phyloP scores from a whole-genome alignment of 2,113 vertebrate genomes.

The Peromyscus californicus region DNA sequence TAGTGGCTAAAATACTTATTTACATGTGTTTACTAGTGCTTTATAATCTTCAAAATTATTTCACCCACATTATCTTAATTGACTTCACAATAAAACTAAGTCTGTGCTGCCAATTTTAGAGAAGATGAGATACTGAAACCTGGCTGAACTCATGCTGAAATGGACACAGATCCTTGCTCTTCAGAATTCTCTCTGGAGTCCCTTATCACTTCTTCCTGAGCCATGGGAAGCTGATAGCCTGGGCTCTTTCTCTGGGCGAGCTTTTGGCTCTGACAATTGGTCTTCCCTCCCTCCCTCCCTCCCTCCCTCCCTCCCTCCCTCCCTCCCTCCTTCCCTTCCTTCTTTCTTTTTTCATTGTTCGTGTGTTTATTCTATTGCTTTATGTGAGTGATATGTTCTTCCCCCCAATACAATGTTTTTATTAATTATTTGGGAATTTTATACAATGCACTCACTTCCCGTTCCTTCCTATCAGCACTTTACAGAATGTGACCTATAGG shows the following conservation, averaged over 20 bases:
- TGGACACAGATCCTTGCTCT: neutral
- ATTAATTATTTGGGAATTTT: neutral
- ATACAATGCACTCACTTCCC: neutral
- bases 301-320: rapidly evolving
- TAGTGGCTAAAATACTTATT: constrained; percentile 26
- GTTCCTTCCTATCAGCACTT: neutral
- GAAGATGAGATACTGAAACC: neutral
- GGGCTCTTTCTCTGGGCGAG: neutral
- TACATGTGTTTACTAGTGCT: constrained; percentile 43
- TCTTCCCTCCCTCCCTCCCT: neutral
- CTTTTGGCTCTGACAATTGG: neutral
- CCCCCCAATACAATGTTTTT: neutral
- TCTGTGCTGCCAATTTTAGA: neutral
- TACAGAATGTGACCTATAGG: neutral
- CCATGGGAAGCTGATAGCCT: neutral
- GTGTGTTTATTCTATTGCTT: neutral
- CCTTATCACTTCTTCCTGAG: neutral
- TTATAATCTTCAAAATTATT: constrained; percentile 11
- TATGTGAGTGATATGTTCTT: neutral
- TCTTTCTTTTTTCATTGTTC: neutral
- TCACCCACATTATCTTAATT: constrained; percentile 8
- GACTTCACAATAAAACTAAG: constrained; percentile 15
- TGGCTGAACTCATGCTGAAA: constrained; percentile 10
- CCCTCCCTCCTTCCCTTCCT: rapidly evolving
- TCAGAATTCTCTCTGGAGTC: neutral